phyloP scores from a whole-genome alignment of 2,888 invertebrate species.

The Hemistola chrysoprasaria region DNA sequence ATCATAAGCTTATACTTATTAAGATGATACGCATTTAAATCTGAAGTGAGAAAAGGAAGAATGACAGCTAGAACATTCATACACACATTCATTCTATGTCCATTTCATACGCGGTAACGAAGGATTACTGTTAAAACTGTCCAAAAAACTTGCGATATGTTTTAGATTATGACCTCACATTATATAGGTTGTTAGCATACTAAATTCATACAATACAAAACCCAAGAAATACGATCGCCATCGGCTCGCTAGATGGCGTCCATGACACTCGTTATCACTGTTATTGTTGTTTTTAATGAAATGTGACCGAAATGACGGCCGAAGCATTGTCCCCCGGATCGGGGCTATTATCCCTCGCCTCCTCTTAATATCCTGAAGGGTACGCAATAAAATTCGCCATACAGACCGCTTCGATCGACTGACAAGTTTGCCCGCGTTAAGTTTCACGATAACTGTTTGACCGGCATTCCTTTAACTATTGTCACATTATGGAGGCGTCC shows the following conservation, averaged over 20 bases:
- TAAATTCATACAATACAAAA: slow-evolving; percentile 16
- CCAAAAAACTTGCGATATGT: too few species aligned
- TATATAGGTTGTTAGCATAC: slow-evolving; percentile 3
- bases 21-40: too few species aligned
- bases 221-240: slow-evolving; percentile 45
- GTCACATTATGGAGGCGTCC: neutral
- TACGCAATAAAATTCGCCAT: slow-evolving; percentile 62
- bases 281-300: slow-evolving; percentile 75
- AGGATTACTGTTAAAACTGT: too few species aligned
- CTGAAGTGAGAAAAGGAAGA: too few species aligned
- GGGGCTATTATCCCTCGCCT: slow-evolving; percentile 60
- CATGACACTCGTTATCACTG: slow-evolving; percentile 53
- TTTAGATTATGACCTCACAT: too few species aligned
- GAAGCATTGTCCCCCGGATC: slow-evolving; percentile 65
- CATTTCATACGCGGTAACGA: too few species aligned
- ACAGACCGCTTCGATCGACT: slow-evolving; percentile 54
- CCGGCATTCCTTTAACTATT: slow-evolving; percentile 7
- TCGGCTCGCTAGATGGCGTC: slow-evolving; percentile 32
- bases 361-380: slow-evolving; percentile 60
- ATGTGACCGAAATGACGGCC: slow-evolving; percentile 57
- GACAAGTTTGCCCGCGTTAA: slow-evolving; percentile 45
- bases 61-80: too few species aligned
- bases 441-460: slow-evolving; percentile 24
- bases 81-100: too few species aligned
- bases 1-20: too few species aligned